A percentile compares a stretch with the other conserved stretches of the same genome.
Conservation (phyloP, 2,797 vertebrate genomes). For the Xenopus petersii region DNA sequence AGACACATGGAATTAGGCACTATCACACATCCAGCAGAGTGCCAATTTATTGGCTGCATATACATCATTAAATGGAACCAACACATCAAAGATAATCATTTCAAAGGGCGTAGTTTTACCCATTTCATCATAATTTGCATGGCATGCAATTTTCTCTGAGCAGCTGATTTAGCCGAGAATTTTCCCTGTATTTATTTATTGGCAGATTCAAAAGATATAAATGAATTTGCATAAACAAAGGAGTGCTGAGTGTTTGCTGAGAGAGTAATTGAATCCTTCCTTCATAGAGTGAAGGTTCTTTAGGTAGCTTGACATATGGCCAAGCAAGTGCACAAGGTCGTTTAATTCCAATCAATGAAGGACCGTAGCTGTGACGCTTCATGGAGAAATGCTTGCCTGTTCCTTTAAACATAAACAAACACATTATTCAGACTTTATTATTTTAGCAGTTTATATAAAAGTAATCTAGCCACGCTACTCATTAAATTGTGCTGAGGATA, state of each 20-base stretch:
- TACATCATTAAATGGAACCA: not conserved
- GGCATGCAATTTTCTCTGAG: not conserved
- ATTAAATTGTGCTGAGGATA: no score
- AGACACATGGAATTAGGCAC: not conserved
- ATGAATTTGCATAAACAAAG: no score
- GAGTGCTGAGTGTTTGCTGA: not conserved
- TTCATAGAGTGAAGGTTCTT: not conserved
- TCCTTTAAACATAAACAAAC: not conserved
- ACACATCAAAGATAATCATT: not conserved
- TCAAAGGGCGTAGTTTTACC: not conserved
- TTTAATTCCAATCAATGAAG: slow-evolving; percentile 15
- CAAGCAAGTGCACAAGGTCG: not conserved
- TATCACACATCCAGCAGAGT: not conserved
- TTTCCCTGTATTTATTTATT: not conserved
- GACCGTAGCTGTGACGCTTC: not conserved
- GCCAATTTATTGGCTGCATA: not conserved
- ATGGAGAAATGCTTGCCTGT: not conserved
- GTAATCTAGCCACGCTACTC: no score
- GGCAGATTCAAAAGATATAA: not conserved
- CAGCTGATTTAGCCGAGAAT: not conserved
- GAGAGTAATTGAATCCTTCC: not conserved
- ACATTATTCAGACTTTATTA: no score
- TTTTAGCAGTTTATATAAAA: no score
- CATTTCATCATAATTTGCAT: not conserved
- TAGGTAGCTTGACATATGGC: slow-evolving; percentile 4